phyloP scores from a whole-genome alignment of 2,797 vertebrate species.

The Euphonia xanthogaster region DNA sequence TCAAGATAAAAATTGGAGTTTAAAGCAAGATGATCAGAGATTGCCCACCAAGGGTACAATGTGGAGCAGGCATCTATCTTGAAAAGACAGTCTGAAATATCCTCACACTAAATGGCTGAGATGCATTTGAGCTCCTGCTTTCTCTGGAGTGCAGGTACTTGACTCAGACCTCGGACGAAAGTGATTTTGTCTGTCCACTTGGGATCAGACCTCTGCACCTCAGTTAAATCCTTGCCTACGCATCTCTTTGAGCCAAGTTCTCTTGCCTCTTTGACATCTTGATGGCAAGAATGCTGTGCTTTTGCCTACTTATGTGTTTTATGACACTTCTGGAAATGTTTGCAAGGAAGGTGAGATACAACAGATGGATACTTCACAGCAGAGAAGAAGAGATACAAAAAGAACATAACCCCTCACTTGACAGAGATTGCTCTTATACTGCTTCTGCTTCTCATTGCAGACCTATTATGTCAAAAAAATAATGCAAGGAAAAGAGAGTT shows the following conservation, averaged over 20 bases:
- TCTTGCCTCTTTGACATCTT: not conserved
- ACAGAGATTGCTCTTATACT: not conserved
- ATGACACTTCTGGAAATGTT: not conserved
- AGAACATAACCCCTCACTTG: not conserved
- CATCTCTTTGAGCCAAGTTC: not conserved
- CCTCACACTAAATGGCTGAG: not conserved
- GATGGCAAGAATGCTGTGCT: not conserved
- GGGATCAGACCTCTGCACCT: not conserved
- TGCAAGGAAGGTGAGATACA: not conserved
- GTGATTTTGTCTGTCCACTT: not conserved
- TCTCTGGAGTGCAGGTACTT: not conserved
- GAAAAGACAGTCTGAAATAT: not conserved
- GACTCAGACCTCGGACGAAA: not conserved
- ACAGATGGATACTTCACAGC: not conserved
- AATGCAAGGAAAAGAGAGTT: not conserved
- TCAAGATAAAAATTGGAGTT: not conserved
- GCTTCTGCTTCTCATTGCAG: not conserved
- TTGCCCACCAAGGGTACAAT: not conserved
- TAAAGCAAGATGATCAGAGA: not conserved
- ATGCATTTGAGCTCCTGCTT: not conserved
- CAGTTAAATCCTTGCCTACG: not conserved
- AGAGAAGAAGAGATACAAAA: not conserved
- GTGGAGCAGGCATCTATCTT: not conserved
- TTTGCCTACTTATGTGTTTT: not conserved
- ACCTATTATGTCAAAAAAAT: not conserved